Evolutionary conservation across 2,888 invertebrate genomes (phyloP).

Genomic region (Polydesmus complanatus): DNA sequence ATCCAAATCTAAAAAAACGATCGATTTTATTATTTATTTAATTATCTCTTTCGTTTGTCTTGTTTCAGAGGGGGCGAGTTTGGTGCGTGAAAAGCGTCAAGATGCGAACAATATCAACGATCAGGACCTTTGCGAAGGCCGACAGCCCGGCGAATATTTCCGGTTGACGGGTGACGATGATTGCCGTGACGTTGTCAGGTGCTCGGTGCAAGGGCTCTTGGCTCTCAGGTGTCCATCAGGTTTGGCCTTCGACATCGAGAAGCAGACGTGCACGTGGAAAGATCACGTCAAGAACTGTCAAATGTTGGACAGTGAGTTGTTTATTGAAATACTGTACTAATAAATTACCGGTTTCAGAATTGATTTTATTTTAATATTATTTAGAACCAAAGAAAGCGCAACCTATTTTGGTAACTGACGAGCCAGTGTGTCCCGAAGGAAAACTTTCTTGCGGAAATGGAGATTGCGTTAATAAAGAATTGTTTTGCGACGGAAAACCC

Average conservation of each 20-base stretch:
- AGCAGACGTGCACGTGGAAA: constrained; percentile 94
- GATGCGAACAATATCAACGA: constrained; percentile 18
- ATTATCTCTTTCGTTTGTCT: too few relatives aligned
- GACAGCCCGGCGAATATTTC: constrained; percentile 85
- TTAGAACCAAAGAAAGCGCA: constrained; percentile 77
- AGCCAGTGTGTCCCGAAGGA: constrained; percentile 78
- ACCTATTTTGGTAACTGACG: constrained; percentile 81
- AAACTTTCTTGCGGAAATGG: constrained; percentile 83
- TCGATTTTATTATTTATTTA: too few relatives aligned
- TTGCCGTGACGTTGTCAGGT: constrained; percentile 88
- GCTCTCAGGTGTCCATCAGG: constrained; percentile 78
- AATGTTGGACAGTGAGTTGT: constrained; percentile 73
- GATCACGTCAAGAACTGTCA: constrained; percentile 92
- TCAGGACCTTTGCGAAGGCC: constrained; percentile 72
- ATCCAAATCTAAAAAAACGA: too few relatives aligned
- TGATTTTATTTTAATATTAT: constrained; percentile 23
- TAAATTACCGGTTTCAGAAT: neutral
- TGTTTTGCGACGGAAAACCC: constrained; percentile 84
- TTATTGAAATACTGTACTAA: neutral
- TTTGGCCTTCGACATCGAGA: constrained; percentile 83
- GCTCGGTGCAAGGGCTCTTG: constrained; percentile 48
- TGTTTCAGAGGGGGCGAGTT: neutral
- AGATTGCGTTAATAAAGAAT: constrained; percentile 77
- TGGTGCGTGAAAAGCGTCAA: constrained; percentile 11
- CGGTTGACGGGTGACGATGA: constrained; percentile 67